Base-by-base conservation (phyloP, 2,113 vertebrate genomes). In the Dendrocopos noguchii region DNA sequence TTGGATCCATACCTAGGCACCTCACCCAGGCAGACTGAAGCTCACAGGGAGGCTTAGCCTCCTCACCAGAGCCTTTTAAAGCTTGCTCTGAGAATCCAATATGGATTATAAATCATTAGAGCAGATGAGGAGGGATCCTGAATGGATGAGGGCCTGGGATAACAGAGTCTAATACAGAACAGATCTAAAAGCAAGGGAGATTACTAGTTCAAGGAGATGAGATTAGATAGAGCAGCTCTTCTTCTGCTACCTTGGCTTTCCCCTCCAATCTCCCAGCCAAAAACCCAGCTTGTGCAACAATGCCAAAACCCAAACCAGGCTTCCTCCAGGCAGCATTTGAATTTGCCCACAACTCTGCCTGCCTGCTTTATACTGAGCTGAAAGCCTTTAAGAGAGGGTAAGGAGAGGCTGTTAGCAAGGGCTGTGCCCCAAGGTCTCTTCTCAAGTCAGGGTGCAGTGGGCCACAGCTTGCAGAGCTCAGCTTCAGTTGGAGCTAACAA, bases 161-260 rank as follows among this genome's bases (percentile, higher is more conserved):
- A 90, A 92, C 5, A 88, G 80, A 90, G 88, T 52, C 16, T 56
- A 88, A 65, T 80, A 74, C 0, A 76, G 77, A 95, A 53, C n/a
- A 36, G 68, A 83, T 80, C 84, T 74, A 83, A 96, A 76, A 77
- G 59, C 84, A 7, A 68, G 89, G 33, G 80, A 90, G 84, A 83
- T 90, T 80, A 90, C 74, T 77, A 82, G 68, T 2, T 88, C 50
- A 74, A 83, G 83, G 36, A 80, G 91, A 89, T 87, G 91, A 91
- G 89, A 92, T 95, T 80, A 94, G 93, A 71, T 82, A 90, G 87
- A 92, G 81, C 60, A 66, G 77, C 87, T 76, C 59, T 80, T 88
- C 73, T 53, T 4, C 73, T 86, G 89, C 39, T 59, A 4, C 73
- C 46, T 78, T 92, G 91, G 76, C 88, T 77, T 56, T 47, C 63